These are phyloP conservation scores for Lates calcarifer DNA, from an alignment of 2,113 vertebrate species.

Conservation along the genomic window DNA sequence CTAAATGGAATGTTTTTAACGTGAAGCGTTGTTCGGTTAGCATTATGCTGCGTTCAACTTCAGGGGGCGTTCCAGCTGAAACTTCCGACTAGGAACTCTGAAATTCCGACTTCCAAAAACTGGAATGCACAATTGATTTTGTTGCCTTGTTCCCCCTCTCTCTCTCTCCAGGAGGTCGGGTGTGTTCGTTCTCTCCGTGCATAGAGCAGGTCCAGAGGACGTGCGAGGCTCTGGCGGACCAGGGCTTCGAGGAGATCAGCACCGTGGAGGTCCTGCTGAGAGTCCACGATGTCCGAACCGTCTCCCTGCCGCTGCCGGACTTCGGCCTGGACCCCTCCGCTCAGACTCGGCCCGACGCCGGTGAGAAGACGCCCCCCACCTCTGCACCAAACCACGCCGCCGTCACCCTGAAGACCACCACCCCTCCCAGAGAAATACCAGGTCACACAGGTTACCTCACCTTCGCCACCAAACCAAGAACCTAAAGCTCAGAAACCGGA, in stretches of 20 bases:
- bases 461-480: slow-evolving; percentile 93
- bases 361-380: slow-evolving; percentile 10
- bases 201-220: slow-evolving; percentile 98
- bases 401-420: slow-evolving; percentile 88
- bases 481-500: slow-evolving; percentile 66
- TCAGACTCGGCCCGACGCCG: slow-evolving; percentile 8
- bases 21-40: too few relatives aligned
- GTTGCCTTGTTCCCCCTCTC: background rate
- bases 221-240: slow-evolving; percentile 86
- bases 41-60: too few relatives aligned
- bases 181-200: slow-evolving; percentile 97
- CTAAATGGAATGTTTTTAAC: too few relatives aligned
- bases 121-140: too few relatives aligned
- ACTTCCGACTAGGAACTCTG: too few relatives aligned
- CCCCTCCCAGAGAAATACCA: slow-evolving; percentile 88
- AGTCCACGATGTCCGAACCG: slow-evolving; percentile 89
- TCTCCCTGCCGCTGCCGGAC: slow-evolving; percentile 90
- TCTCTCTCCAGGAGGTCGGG: slow-evolving; percentile 88
- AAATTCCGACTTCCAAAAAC: too few relatives aligned
- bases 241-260: slow-evolving; percentile 91
- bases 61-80: too few relatives aligned
- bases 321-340: slow-evolving; percentile 84
- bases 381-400: slow-evolving; percentile 68
- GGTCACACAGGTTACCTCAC: slow-evolving; percentile 98
- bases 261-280: slow-evolving; percentile 95